phyloP scores from a whole-genome alignment of 2,888 invertebrate species.

The Serripes groenlandicus region DNA sequence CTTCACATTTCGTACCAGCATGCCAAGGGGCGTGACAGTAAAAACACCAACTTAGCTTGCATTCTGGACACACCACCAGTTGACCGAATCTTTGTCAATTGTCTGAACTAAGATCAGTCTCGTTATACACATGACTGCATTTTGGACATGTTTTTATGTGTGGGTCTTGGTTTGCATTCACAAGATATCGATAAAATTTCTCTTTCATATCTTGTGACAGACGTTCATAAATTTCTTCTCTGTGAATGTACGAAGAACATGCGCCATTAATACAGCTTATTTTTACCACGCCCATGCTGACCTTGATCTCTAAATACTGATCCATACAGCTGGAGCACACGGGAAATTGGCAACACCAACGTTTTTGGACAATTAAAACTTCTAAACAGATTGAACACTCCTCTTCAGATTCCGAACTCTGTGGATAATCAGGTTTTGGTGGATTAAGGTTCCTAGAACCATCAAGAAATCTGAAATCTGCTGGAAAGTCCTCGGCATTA shows the following conservation, averaged over 20 bases:
- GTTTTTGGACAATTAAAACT: constrained; percentile 69
- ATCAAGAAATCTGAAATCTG: neutral
- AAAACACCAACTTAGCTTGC: constrained; percentile 86
- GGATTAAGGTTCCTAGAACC: neutral
- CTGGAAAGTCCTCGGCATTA: constrained; percentile 1
- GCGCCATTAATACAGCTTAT: constrained; percentile 83
- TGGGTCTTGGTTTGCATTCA: constrained; percentile 85
- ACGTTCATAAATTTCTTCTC: constrained; percentile 84
- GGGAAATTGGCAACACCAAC: constrained; percentile 84
- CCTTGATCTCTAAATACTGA: constrained; percentile 79
- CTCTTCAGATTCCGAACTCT: constrained; percentile 46
- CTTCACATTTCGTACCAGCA: constrained; percentile 84
- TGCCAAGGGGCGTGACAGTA: constrained; percentile 87
- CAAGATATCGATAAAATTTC: constrained; percentile 83
- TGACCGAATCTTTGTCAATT: constrained; percentile 65
- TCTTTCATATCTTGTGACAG: constrained; percentile 79
- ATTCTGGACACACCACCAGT: constrained; percentile 82
- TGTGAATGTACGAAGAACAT: constrained; percentile 82
- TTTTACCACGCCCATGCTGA: constrained; percentile 81
- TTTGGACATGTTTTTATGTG: constrained; percentile 86
- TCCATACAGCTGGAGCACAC: constrained; percentile 84
- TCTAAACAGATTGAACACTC: constrained; percentile 85
- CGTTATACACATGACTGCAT: constrained; percentile 79
- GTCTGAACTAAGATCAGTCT: constrained; percentile 27
- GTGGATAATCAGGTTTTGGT: constrained; percentile 58